Percentiles rank a stretch among this genome's conserved stretches.
Conservation (phyloP, 2,113 vertebrate species). For the Pseudopodoces humilis region DNA sequence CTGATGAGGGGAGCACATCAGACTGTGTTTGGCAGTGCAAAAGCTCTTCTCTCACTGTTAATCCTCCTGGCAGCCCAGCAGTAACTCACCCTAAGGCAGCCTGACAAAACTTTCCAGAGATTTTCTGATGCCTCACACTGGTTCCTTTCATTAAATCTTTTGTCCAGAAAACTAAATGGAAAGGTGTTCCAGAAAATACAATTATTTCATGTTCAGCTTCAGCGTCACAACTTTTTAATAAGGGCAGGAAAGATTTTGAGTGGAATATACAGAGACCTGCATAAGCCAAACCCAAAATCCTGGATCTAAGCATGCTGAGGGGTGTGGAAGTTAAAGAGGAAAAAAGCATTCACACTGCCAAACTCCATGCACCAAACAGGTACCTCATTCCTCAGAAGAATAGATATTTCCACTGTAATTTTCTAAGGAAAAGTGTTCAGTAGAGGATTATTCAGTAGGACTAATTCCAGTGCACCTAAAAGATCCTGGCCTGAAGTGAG, state of each 20-base stretch:
- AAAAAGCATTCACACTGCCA: not conserved
- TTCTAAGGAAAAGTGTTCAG: not conserved
- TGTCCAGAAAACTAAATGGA: not conserved
- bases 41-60: not conserved
- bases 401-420: not conserved
- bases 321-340: not conserved
- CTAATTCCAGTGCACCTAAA: not conserved
- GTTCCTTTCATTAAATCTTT: not conserved
- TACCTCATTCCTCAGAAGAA: not conserved
- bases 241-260: not conserved
- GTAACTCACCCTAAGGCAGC: not conserved
- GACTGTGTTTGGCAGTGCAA: not conserved
- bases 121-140: not conserved
- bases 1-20: not conserved
- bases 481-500: not conserved
- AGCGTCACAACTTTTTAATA: not conserved
- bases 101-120: not conserved
- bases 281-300: not conserved
- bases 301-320: not conserved
- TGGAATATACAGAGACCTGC: not conserved
- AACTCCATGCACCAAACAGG: not conserved
- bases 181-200: not conserved
- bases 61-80: not conserved
- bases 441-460: not conserved
- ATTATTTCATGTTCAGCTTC: not conserved